Evolutionary conservation across 1,140 invertebrate genomes (phyloP).

Genomic region (Conopomorpha cramerella): DNA sequence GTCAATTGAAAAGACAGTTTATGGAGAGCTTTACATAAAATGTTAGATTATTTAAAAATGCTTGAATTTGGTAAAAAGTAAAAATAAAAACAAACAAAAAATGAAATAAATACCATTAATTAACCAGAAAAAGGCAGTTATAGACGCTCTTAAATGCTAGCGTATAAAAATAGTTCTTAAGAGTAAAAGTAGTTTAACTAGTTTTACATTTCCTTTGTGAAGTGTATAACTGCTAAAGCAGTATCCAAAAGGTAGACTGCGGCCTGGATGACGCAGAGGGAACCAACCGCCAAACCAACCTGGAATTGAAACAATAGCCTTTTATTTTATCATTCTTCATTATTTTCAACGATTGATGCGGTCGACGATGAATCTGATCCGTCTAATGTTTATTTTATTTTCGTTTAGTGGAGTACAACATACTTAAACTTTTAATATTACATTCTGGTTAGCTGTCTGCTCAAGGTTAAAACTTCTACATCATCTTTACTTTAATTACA

Average conservation of each 20-base stretch:
- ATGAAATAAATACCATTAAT: neutral
- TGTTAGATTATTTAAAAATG: neutral
- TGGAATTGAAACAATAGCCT: slow-evolving; percentile 29
- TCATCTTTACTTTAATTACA: too few species aligned
- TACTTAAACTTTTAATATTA: too few species aligned
- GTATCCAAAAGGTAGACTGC: slow-evolving; percentile 78
- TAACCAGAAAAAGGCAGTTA: too few species aligned
- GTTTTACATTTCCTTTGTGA: slow-evolving; percentile 65
- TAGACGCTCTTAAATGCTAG: too few species aligned
- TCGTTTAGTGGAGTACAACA: too few species aligned
- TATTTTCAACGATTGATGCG: too few species aligned
- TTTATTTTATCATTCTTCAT: slow-evolving; percentile 1
- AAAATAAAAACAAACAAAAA: neutral
- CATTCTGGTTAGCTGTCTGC: too few species aligned
- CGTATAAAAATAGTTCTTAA: neutral
- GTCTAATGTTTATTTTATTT: too few species aligned
- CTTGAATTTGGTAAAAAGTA: neutral
- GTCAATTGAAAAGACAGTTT: neutral
- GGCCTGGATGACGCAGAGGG: slow-evolving; percentile 76
- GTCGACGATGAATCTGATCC: too few species aligned
- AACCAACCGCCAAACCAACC: slow-evolving; percentile 78
- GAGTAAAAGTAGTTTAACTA: neutral
- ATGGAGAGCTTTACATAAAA: neutral
- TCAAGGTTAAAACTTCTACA: too few species aligned
- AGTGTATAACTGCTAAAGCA: slow-evolving; percentile 74